phyloP scores from a whole-genome alignment of 2,113 vertebrate species.

The Tapirus terrestris region DNA sequence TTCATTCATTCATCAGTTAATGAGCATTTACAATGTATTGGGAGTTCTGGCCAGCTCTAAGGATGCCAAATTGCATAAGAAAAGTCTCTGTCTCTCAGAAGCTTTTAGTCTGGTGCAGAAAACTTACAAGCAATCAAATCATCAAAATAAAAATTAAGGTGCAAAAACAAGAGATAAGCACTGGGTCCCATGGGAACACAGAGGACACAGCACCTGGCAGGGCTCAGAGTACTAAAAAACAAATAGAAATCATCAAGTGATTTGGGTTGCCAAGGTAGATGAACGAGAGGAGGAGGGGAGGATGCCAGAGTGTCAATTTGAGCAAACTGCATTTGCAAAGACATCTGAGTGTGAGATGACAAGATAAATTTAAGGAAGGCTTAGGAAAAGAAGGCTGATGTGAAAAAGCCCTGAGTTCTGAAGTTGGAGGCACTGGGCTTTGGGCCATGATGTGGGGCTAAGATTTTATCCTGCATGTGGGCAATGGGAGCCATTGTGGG shows the following conservation, averaged over 20 bases:
- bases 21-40: background rate
- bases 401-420: background rate
- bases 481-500: background rate
- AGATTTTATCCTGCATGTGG: background rate
- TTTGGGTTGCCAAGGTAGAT: background rate
- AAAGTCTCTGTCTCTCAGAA: background rate
- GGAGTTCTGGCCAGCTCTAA: background rate
- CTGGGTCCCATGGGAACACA: background rate
- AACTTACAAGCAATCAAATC: background rate
- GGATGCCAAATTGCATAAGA: background rate
- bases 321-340: background rate
- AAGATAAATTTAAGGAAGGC: background rate
- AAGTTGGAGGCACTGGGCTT: background rate
- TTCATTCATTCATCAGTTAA: slow-evolving; percentile 29
- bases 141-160: slow-evolving; percentile 24
- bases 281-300: background rate
- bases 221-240: background rate
- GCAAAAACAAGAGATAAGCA: background rate
- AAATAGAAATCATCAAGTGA: background rate
- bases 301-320: background rate
- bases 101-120: background rate
- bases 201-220: background rate
- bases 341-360: background rate
- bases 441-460: background rate
- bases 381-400: rapidly evolving